Evolutionary conservation across 30 jellyfish, hydroid and myxozoan species (phyloP), one percentile per base, ranked within the genome.

Genomic region (Turritopsis dohrnii): DNA sequence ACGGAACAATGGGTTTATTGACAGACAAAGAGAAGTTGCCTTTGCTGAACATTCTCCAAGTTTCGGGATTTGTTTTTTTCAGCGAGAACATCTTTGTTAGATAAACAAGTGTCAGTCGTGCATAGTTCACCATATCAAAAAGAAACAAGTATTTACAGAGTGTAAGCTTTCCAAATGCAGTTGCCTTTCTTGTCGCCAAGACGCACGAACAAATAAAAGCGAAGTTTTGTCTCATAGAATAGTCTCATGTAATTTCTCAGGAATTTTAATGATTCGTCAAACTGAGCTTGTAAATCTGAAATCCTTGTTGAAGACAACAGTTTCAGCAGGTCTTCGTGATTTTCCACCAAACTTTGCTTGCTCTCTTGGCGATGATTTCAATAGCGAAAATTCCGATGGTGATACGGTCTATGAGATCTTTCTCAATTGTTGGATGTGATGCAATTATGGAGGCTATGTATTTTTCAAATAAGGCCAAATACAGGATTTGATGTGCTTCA

Each of bases 1-100:
- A 81, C 18, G 88, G 88, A 26, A 81, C 52, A 25, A 60, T 23
- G 16, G 88, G 23, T 81, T 81, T 81, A 23, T 72, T 72, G 81
- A 72, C 81, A 69, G 30, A 28, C 21, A 74, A n/a, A 28, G 86
- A 79, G 52, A 81, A 81, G 86, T 65, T 65, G 22, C 79, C 88
- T 21, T 81, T 25, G 18, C 18, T 31, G 19, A 79, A 52, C 22
- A 18, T 29, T 19, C n/a, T 27, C 83, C 86, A 79, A 5, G 86
- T 18, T 7, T 52, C 52, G 22, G 29, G 17, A 79, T 79, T 83
- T 54, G 82, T 26, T 19, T 79, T 23, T 53, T 54, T 16, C 29
- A 79, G 82, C 84, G 41, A 25, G 23, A 26, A 60, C 86, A 79
- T 79, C 52, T 28, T 17, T 24, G 86, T 22, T 18, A 72, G 81